Percentiles rank a stretch among this genome's conserved stretches.
Conservation (phyloP, 2,797 vertebrate species). For the Neosilurus hyrtlii region DNA sequence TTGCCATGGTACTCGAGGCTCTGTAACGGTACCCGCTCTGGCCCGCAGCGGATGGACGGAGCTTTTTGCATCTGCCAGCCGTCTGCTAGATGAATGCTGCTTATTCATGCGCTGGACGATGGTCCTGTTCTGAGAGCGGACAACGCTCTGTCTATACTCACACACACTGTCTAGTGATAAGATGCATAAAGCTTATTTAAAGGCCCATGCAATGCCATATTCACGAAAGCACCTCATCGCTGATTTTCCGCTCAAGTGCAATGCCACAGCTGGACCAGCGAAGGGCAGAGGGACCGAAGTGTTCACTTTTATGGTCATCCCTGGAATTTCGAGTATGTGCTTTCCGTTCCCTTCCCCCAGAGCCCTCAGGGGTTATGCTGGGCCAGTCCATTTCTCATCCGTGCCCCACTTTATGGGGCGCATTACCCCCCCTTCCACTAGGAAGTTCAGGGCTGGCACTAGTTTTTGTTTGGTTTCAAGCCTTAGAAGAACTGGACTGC, state of each 20-base stretch:
- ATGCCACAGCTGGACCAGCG: not conserved
- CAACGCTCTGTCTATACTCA: conserved; percentile 42
- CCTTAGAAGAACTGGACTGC: no score
- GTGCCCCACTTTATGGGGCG: conserved; percentile 45
- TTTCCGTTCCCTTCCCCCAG: conserved; percentile 52
- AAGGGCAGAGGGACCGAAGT: no score
- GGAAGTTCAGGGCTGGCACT: no score
- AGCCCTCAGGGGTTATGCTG: conserved; percentile 42
- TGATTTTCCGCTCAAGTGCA: not conserved
- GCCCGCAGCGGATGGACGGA: conserved; percentile 45
- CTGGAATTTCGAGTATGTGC: conserved; percentile 70
- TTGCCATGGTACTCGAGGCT: conserved; percentile 52
- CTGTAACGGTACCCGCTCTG: conserved; percentile 32
- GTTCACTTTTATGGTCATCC: conserved; percentile 67
- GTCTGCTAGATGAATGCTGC: conserved; percentile 67
- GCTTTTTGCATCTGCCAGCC: conserved; percentile 40
- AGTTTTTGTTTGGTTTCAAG: no score
- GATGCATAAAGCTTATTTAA: not conserved
- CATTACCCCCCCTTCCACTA: no score
- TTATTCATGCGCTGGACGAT: conserved; percentile 66
- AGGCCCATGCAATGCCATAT: not conserved
- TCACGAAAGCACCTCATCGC: not conserved
- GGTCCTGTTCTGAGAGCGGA: conserved; percentile 61
- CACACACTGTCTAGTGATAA: not conserved
- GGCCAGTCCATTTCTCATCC: conserved; percentile 37